Evolutionary conservation across 2,888 invertebrate species (phyloP).

Genomic region (Amaurobius ferox): DNA sequence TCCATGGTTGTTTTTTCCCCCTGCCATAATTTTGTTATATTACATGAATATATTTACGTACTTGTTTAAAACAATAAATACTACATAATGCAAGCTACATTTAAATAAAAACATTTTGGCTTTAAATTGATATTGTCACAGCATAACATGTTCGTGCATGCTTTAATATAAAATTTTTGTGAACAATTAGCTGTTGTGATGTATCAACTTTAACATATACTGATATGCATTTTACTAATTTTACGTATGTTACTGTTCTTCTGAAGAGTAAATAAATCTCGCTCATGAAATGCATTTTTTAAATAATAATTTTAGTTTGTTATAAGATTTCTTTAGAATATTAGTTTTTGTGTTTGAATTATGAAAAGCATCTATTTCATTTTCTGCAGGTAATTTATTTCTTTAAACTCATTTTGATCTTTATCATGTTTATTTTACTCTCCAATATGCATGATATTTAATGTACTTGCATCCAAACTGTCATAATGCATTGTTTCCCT

Average conservation of each 20-base stretch:
- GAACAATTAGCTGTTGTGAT: neutral
- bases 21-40: neutral
- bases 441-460: neutral
- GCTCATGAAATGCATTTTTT: too few species aligned
- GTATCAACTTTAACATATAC: neutral
- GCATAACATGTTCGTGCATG: neutral
- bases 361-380: too few species aligned
- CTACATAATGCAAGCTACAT: neutral
- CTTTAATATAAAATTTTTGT: neutral
- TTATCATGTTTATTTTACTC: neutral
- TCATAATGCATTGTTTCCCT: constrained; percentile 1
- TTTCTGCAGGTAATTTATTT: neutral
- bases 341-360: too few species aligned
- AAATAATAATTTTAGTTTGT: too few species aligned
- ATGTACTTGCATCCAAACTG: neutral
- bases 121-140: neutral
- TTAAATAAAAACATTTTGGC: neutral
- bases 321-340: too few species aligned
- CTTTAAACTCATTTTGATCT: neutral
- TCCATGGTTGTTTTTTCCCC: neutral
- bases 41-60: neutral
- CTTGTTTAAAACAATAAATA: neutral
- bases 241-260: neutral
- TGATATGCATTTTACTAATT: neutral
- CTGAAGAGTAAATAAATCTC: too few species aligned